These are phyloP conservation scores for Tetraneura akinire DNA, from an alignment of 1,140 invertebrate genomes.

Conservation along the genomic window DNA sequence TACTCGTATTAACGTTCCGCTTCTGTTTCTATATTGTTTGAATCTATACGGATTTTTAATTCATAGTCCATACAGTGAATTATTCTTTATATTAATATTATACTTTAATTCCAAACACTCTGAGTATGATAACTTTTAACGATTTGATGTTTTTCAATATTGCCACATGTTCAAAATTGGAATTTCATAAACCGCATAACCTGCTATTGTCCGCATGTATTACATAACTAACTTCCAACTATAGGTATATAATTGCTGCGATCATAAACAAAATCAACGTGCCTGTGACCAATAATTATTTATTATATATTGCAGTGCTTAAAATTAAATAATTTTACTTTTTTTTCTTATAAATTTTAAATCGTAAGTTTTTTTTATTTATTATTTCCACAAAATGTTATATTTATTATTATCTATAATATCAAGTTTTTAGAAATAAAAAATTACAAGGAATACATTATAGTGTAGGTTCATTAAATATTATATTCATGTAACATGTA, in stretches of 20 bases:
- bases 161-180: neutral
- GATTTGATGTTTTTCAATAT: constrained; percentile 25
- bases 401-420: no score
- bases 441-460: no score
- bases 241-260: neutral
- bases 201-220: neutral
- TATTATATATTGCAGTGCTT: no score
- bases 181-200: neutral
- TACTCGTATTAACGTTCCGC: neutral
- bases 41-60: neutral
- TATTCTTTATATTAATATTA: neutral
- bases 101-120: neutral
- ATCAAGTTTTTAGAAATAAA: no score
- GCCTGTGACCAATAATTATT: no score
- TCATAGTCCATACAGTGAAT: neutral
- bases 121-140: neutral
- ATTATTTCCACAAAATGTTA: no score
- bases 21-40: constrained; percentile 3
- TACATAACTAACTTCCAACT: neutral
- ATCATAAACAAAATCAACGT: neutral
- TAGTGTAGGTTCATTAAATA: no score
- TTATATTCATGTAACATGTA: no score
- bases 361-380: no score
- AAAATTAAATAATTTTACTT: no score
- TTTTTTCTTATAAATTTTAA: no score